Conservation (phyloP, 2,113 vertebrate species). For the Seriola aureovittata region DNA sequence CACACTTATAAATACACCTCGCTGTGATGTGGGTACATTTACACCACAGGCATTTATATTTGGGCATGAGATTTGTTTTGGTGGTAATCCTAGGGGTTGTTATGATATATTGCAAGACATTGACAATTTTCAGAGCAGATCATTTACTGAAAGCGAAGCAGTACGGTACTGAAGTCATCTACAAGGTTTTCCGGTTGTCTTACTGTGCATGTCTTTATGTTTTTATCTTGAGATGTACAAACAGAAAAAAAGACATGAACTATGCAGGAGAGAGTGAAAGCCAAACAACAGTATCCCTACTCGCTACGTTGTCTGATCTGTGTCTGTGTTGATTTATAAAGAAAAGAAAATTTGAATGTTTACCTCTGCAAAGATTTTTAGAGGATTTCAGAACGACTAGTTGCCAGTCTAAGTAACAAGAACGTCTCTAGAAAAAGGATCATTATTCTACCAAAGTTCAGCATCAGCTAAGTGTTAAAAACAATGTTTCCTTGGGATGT, state of each 20-base stretch:
- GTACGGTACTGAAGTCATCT: not conserved
- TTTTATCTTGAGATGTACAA: not conserved
- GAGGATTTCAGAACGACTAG: too few relatives aligned
- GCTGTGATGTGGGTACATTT: conserved; percentile 35
- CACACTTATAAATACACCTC: conserved; percentile 31
- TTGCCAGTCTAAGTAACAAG: too few relatives aligned
- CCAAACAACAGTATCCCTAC: not conserved
- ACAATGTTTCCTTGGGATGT: not conserved
- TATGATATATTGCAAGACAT: not conserved
- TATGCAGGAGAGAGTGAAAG: not conserved
- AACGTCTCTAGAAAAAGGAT: too few relatives aligned
- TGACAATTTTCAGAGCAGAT: conserved; percentile 22
- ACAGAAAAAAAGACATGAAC: not conserved
- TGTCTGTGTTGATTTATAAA: not conserved
- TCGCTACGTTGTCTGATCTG: not conserved
- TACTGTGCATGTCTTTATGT: not conserved
- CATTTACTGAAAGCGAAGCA: conserved; percentile 25
- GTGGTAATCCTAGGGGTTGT: conserved; percentile 27
- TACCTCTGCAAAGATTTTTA: too few relatives aligned
- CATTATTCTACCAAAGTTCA: not conserved
- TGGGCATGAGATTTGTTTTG: conserved; percentile 41
- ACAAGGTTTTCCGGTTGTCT: not conserved
- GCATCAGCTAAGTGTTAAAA: not conserved
- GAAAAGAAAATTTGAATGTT: not conserved
- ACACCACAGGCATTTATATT: conserved; percentile 48